Conservation (phyloP, 2,888 invertebrate genomes). For the Psylliodes chrysocephalus region DNA sequence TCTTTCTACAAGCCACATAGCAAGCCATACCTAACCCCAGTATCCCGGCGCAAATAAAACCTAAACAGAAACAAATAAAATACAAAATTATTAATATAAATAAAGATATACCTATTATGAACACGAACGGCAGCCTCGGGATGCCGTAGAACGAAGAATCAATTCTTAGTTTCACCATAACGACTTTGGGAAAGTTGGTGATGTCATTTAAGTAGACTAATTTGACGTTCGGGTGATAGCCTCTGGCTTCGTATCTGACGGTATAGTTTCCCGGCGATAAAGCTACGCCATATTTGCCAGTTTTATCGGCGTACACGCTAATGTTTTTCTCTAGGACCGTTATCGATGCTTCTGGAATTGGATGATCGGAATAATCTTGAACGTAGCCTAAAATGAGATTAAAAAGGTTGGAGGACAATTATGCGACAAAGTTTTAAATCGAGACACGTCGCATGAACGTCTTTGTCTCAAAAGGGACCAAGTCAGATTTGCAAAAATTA, state of each 20-base stretch:
- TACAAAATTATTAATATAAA: neutral
- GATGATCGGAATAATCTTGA: conserved; percentile 70
- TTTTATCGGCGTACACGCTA: conserved; percentile 59
- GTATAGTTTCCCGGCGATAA: conserved; percentile 67
- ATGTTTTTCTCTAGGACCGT: conserved; percentile 63
- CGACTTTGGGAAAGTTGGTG: conserved; percentile 66
- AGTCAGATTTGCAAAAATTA: too few species aligned
- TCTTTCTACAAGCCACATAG: conserved; percentile 66
- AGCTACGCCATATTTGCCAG: conserved; percentile 66
- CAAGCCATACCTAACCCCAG: conserved; percentile 69
- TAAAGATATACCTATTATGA: conserved; percentile 71
- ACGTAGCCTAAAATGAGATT: conserved; percentile 67
- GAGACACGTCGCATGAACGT: too few species aligned
- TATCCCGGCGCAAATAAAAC: conserved; percentile 68
- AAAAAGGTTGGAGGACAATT: too few species aligned
- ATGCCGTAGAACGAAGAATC: conserved; percentile 79
- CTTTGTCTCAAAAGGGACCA: too few species aligned
- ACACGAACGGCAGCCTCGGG: conserved; percentile 80
- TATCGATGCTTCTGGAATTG: conserved; percentile 67
- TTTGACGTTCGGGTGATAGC: conserved; percentile 70
- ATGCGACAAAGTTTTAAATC: too few species aligned
- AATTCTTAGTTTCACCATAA: conserved; percentile 74
- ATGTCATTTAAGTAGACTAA: conserved; percentile 58
- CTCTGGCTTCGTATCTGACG: conserved; percentile 69
- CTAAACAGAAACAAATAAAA: conserved; percentile 58